Evolutionary conservation across 2,797 vertebrate species (phyloP).

Genomic region (Dicrostonyx torquatus): DNA sequence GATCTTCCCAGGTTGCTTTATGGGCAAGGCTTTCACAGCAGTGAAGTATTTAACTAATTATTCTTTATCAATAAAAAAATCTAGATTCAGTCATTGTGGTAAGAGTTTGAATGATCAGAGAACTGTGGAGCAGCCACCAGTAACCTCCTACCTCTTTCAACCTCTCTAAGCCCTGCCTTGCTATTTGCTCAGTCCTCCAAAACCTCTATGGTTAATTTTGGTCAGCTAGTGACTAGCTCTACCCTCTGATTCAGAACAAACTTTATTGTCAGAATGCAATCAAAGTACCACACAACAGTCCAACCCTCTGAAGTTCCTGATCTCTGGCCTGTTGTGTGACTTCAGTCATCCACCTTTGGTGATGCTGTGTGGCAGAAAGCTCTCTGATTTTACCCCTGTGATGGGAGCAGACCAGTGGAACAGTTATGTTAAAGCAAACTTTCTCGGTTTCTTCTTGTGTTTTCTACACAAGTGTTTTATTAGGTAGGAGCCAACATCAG

Average conservation of each 20-base stretch:
- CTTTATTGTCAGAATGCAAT: neutral
- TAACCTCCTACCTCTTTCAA: neutral
- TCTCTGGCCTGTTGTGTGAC: neutral
- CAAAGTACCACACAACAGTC: neutral
- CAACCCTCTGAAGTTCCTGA: neutral
- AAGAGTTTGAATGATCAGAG: neutral
- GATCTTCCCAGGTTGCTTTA: neutral
- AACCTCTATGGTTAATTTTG: neutral
- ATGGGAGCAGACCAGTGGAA: neutral
- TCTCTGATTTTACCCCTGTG: neutral
- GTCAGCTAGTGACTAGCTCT: neutral
- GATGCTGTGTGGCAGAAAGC: neutral
- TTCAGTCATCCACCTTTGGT: neutral
- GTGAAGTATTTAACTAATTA: neutral
- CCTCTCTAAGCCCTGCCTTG: neutral
- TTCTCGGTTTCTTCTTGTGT: neutral
- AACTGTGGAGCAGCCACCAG: neutral
- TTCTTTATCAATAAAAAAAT: neutral
- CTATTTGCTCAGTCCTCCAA: neutral
- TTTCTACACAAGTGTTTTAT: neutral
- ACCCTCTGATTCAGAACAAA: neutral
- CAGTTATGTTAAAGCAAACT: neutral
- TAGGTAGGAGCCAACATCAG: neutral
- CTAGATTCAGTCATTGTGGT: neutral
- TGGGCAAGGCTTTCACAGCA: neutral